Evolutionary conservation across 1,140 invertebrate genomes (phyloP), one percentile per base, ranked within the genome.

Genomic region (Archegozetes longisetosus): DNA sequence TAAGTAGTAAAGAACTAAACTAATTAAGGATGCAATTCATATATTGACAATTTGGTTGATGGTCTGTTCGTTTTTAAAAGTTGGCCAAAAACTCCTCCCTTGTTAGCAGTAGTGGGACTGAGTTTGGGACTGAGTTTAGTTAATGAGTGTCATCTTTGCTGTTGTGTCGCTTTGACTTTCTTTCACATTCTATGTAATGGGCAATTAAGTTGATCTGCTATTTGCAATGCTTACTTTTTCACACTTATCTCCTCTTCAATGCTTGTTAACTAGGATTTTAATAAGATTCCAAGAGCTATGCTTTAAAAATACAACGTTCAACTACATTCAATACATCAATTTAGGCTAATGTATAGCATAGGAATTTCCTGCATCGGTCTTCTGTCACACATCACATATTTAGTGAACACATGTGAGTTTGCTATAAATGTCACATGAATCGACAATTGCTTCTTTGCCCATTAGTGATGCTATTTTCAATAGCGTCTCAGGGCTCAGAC

Each of bases 131-230:
- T n/a, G n/a, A n/a, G n/a, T n/a, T n/a, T 25, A 12, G 6, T 25
- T 51, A 51, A 51, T 51, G 50, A 51, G 20, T 51, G 50, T 51
- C 50, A 51, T 22, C 50, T 9, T 51, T 12, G 50, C 6, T 51
- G 4, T 25, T 6, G 13, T 9, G 6, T 9, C 17, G 17, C 17
- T 9, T 40, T 9, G 6, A 9, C 6, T 40, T 9, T 40, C 32
- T 25, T 20, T 51, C 4, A 51, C 50, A 51, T 20, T 13, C 50
- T 51, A 51, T 25, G 20, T 25, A 51, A 51, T 20, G 50, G 20
- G 4, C 50, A 51, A 51, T 51, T 51, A 51, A 51, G 50, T 22
- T 13, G n/a, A 26, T 51, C 50, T 51, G 12, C n/a, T 20, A 13
- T 20, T 47, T 20, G 13, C 46, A 13, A 13, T 47, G 13, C 46